Evolutionary conservation across 2,888 invertebrate genomes (phyloP), one percentile per base, ranked within the genome.

Genomic region (Lasioglossum vierecki): DNA sequence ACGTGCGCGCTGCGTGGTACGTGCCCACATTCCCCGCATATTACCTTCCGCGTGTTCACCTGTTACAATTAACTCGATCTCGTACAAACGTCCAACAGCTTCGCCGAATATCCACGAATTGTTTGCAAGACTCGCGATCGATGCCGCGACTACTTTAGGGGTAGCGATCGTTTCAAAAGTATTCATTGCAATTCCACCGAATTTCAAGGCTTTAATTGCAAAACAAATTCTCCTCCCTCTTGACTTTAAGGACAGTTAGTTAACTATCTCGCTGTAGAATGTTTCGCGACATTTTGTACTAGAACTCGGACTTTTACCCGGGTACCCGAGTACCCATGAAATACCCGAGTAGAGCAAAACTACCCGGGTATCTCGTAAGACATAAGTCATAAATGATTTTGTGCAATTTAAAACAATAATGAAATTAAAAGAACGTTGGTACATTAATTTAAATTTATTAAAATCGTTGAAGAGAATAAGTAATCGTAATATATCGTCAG

Each of bases 21-120:
- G 22, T 41, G 53, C 46, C 41, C 39, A 30, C 49, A 53, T 63
- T n/a, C 75, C 11, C 72, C 72, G 66, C 80, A 70, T 79, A 85
- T 85, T 79, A 76, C 82, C 53, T 60, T 68, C 70, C 74, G 30
- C 70, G 46, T 79, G 49, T 41, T 57, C 84, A 60, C 76, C 49
- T n/a, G 76, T 85, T 76, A 85, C 85, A 79, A 86, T 86, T 82
- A 85, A 85, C 60, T 71, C 71, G 63, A 26, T 39, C 46, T 76
- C 68, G 68, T 30, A 63, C 60, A 30, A 30, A 30, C 60, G 60
- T 63, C 60, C 60, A 63, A 63, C 60, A 30, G 60, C 60, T 63
- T 30, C 26, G 26, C 30, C 30, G 60, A 63, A 63, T 63, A 63
- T 63, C 30, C 30, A 30, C 26, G 30, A 63, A 63, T 63, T 63